These are phyloP conservation scores for Drosophila leonis DNA, from an alignment of 2,888 invertebrate species.

Conservation along the genomic window DNA sequence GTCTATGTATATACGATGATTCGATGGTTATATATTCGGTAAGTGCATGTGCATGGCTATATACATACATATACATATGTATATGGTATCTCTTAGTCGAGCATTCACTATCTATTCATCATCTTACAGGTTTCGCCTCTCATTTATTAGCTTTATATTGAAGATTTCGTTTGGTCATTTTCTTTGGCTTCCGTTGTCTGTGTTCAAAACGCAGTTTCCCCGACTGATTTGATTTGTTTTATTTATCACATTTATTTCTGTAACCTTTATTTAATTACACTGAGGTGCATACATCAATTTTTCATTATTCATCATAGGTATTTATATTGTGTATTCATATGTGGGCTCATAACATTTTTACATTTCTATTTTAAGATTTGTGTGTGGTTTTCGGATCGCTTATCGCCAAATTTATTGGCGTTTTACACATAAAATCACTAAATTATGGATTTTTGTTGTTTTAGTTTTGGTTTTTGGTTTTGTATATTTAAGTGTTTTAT, in stretches of 20 bases:
- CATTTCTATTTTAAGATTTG: slow-evolving; percentile 24
- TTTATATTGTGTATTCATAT: slow-evolving; percentile 12
- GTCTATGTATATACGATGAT: no score
- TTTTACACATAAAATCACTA: slow-evolving; percentile 50
- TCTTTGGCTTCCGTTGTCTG: slow-evolving; percentile 60
- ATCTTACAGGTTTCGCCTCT: slow-evolving; percentile 5
- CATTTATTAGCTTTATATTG: slow-evolving; percentile 21
- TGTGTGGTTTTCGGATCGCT: slow-evolving; percentile 30
- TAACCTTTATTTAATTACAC: slow-evolving; percentile 61
- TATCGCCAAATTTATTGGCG: slow-evolving; percentile 43
- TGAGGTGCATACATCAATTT: slow-evolving; percentile 44
- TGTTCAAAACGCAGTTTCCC: slow-evolving; percentile 30
- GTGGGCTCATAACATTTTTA: slow-evolving; percentile 41
- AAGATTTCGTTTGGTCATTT: slow-evolving; percentile 30
- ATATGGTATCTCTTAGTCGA: not conserved
- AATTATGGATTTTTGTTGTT: slow-evolving; percentile 47
- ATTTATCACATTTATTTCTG: slow-evolving; percentile 75
- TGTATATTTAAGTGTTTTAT: slow-evolving; percentile 27
- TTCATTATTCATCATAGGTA: slow-evolving; percentile 37
- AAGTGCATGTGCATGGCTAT: no score
- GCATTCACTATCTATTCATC: not conserved
- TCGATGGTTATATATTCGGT: no score
- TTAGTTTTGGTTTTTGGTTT: not conserved
- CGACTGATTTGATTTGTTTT: slow-evolving; percentile 42
- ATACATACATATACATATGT: not conserved